A percentile compares a stretch with the other conserved stretches of the same genome.
Evolutionary conservation across 1,140 invertebrate genomes (phyloP).

Genomic region (Cepaea nemoralis): DNA sequence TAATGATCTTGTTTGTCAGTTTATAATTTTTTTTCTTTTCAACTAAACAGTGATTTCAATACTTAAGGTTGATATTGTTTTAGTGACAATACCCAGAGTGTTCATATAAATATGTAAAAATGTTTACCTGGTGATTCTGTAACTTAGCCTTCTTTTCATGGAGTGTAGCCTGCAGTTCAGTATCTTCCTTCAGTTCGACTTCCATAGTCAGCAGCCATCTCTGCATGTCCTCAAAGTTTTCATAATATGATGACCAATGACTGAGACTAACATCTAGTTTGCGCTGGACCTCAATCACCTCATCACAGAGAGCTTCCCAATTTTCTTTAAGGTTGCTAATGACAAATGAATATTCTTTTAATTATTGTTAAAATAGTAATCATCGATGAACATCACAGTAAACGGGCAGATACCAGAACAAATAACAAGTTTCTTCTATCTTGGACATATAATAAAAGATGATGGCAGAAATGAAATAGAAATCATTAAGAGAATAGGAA

Average conservation of each 20-base stretch:
- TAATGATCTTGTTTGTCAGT: too few relatives aligned
- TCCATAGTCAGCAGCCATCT: constrained; percentile 93
- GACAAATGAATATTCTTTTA: neutral
- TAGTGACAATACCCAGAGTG: too few relatives aligned
- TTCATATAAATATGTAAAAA: neutral
- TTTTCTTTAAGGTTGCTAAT: constrained; percentile 81
- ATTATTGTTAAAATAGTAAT: too few relatives aligned
- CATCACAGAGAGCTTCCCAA: constrained; percentile 81
- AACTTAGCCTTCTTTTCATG: constrained; percentile 94
- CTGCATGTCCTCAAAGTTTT: constrained; percentile 83
- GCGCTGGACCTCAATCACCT: constrained; percentile 84
- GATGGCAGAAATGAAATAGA: too few relatives aligned
- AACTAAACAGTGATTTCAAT: too few relatives aligned
- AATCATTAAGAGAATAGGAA: too few relatives aligned
- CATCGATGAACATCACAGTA: too few relatives aligned
- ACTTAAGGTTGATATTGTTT: too few relatives aligned
- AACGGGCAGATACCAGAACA: too few relatives aligned
- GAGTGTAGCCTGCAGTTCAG: constrained; percentile 88
- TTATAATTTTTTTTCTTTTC: too few relatives aligned
- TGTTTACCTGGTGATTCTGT: constrained; percentile 89
- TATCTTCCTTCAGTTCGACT: constrained; percentile 90
- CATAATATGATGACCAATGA: constrained; percentile 69
- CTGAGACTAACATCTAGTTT: constrained; percentile 89
- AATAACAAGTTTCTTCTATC: too few relatives aligned
- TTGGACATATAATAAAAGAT: too few relatives aligned